These are phyloP conservation scores for Atherix ibis DNA, from an alignment of 2,888 invertebrate genomes.

Conservation along the genomic window DNA sequence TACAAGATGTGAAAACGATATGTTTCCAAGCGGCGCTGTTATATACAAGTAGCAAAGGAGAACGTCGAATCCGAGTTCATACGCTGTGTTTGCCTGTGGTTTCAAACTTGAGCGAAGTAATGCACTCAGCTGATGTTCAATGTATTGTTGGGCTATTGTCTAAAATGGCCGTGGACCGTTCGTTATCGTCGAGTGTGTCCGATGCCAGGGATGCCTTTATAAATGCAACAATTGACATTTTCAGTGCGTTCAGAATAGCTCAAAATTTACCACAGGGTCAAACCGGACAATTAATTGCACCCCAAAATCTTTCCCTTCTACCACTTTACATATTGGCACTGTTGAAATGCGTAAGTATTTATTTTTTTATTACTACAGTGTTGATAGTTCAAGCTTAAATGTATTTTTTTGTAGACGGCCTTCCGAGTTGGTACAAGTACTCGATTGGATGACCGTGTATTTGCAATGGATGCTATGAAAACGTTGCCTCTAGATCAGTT, in stretches of 20 bases:
- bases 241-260: constrained; percentile 54
- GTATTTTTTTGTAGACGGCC: constrained; percentile 46
- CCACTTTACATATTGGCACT: constrained; percentile 81
- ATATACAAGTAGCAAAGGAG: constrained; percentile 91
- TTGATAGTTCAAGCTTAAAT: constrained; percentile 1
- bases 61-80: constrained; percentile 92
- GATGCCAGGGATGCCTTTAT: constrained; percentile 95
- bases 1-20: constrained; percentile 71
- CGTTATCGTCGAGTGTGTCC: constrained; percentile 64
- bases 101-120: constrained; percentile 66
- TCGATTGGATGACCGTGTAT: constrained; percentile 82
- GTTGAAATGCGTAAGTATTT: constrained; percentile 56
- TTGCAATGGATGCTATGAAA: constrained; percentile 88
- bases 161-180: constrained; percentile 96
- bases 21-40: constrained; percentile 96
- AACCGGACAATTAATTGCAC: constrained; percentile 52
- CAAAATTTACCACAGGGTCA: constrained; percentile 45
- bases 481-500: constrained; percentile 64
- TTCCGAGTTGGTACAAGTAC: constrained; percentile 81
- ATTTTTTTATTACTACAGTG: neutral
- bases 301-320: constrained; percentile 60
- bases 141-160: constrained; percentile 81
- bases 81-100: constrained; percentile 89
- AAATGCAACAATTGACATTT: constrained; percentile 83
- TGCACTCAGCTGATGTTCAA: constrained; percentile 83